phyloP scores from a whole-genome alignment of 2,797 vertebrate genomes.

The Bovichtus variegatus region DNA sequence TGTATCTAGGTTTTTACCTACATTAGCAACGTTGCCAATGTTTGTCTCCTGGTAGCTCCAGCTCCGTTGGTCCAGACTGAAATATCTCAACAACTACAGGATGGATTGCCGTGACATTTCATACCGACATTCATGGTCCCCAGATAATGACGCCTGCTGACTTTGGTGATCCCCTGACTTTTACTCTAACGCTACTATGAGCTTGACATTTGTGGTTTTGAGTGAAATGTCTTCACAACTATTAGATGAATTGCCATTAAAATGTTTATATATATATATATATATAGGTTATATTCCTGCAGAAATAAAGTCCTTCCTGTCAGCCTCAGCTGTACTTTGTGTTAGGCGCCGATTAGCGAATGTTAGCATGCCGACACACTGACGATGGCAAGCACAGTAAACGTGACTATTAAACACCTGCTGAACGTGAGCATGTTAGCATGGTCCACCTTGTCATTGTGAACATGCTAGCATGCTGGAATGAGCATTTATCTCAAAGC shows the following conservation, averaged over 20 bases:
- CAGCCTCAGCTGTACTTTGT: neutral
- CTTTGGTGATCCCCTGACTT: neutral
- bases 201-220: neutral
- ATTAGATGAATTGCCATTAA: neutral
- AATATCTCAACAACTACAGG: neutral
- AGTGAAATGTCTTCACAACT: no score
- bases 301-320: neutral
- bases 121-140: neutral
- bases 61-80: neutral
- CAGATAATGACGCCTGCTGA: neutral
- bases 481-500: neutral
- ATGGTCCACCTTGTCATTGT: neutral
- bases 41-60: neutral
- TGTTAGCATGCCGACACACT: neutral
- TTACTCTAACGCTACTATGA: neutral
- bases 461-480: neutral
- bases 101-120: neutral
- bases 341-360: neutral
- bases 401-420: neutral
- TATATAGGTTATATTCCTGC: neutral
- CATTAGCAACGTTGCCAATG: neutral
- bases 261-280: neutral
- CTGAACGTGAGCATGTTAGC: neutral
- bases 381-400: neutral
- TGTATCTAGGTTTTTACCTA: neutral